phyloP scores from a whole-genome alignment of 2,888 invertebrate genomes.

The Griposia aprilina region DNA sequence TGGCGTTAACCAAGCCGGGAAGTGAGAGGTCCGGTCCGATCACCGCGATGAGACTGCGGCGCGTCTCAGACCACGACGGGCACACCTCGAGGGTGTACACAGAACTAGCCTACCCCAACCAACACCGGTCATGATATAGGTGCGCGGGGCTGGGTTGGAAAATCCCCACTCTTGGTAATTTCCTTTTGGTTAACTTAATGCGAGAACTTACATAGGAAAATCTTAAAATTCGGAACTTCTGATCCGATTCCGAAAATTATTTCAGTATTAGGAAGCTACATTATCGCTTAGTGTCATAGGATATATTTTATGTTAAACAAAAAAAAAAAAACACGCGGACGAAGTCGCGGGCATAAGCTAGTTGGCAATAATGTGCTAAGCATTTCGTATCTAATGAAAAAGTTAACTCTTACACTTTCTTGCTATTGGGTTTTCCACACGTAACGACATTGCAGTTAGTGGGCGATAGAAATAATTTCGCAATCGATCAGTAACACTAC shows the following conservation, averaged over 20 bases:
- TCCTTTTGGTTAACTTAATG: too few relatives aligned
- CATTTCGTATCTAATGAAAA: too few relatives aligned
- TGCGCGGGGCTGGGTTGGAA: neutral
- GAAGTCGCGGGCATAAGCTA: neutral
- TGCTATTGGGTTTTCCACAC: neutral
- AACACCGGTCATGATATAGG: neutral
- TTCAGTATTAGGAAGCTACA: neutral
- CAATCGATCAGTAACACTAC: slow-evolving; percentile 18
- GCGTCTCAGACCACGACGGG: too few relatives aligned
- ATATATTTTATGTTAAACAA: neutral
- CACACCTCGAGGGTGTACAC: too few relatives aligned
- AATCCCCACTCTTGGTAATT: neutral
- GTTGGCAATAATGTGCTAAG: neutral
- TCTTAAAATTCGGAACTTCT: neutral
- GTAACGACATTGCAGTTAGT: neutral
- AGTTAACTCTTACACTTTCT: neutral
- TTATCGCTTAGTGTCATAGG: neutral
- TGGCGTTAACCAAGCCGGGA: too few relatives aligned
- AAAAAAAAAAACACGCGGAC: neutral
- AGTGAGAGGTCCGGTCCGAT: too few relatives aligned
- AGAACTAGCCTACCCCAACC: neutral
- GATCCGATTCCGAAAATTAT: neutral
- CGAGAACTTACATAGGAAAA: too few relatives aligned
- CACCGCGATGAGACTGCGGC: too few relatives aligned
- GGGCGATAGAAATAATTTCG: slow-evolving; percentile 24